phyloP scores from a whole-genome alignment of 2,888 invertebrate species.

The Eilema sororculum region DNA sequence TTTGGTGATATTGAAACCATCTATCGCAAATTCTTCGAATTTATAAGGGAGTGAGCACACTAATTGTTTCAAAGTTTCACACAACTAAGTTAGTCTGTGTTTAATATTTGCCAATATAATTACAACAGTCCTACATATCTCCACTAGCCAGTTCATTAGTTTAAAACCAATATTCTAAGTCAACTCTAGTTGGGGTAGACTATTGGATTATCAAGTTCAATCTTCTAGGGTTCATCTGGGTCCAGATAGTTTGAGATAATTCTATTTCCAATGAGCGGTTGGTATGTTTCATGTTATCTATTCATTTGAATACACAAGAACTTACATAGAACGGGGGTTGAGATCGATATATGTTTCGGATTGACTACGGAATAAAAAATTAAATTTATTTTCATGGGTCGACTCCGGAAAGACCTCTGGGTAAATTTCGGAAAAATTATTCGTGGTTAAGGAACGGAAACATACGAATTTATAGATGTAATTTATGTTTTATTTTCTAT shows the following conservation, averaged over 20 bases:
- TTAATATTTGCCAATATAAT: neutral
- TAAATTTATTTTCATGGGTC: no score
- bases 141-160: neutral
- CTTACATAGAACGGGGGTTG: neutral
- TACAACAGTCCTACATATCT: neutral
- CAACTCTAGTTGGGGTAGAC: neutral
- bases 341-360: no score
- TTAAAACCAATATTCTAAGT: slow-evolving; percentile 1
- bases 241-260: slow-evolving; percentile 4
- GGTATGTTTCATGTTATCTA: neutral
- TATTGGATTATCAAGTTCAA: neutral
- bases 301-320: neutral
- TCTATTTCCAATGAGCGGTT: neutral
- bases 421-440: no score
- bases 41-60: no score
- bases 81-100: neutral
- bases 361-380: no score
- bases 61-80: neutral
- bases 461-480: no score
- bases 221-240: neutral
- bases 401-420: no score
- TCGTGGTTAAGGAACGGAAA: no score
- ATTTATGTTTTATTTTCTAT: no score
- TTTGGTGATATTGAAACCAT: no score
- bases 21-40: no score